Percentiles rank a stretch among this genome's conserved stretches.
Evolutionary conservation across 2,888 invertebrate genomes (phyloP).

Genomic region (Volucella inflata): DNA sequence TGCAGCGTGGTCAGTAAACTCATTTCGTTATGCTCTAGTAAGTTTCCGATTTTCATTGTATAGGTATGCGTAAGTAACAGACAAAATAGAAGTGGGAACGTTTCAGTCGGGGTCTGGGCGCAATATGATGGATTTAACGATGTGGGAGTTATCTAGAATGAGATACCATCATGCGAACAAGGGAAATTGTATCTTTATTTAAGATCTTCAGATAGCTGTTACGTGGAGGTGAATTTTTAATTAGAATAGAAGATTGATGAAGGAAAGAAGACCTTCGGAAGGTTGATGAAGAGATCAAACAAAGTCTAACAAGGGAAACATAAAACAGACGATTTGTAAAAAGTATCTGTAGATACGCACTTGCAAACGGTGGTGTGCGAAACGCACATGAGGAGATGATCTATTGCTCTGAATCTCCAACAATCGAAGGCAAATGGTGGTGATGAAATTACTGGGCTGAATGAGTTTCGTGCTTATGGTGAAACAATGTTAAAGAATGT

Average conservation of each 20-base stretch:
- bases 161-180: constrained; percentile 22
- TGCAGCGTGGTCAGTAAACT: constrained; percentile 52
- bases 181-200: neutral
- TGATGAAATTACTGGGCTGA: no score
- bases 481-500: no score
- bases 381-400: no score
- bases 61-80: no score
- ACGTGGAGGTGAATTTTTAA: constrained; percentile 8
- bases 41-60: constrained; percentile 77
- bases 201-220: constrained; percentile 2
- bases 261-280: neutral
- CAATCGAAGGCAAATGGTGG: no score
- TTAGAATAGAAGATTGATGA: constrained; percentile 7
- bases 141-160: constrained; percentile 27
- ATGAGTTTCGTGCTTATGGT: no score
- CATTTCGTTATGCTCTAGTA: constrained; percentile 81
- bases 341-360: neutral
- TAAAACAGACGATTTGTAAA: constrained; percentile 28
- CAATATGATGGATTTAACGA: constrained; percentile 36
- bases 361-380: no score
- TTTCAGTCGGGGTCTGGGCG: constrained; percentile 9
- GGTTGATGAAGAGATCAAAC: neutral
- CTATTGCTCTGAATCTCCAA: no score
- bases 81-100: constrained; percentile 26
- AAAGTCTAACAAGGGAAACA: constrained; percentile 20